Base-by-base conservation (phyloP, 2,888 invertebrate genomes). In the Teleiodes luculella region DNA sequence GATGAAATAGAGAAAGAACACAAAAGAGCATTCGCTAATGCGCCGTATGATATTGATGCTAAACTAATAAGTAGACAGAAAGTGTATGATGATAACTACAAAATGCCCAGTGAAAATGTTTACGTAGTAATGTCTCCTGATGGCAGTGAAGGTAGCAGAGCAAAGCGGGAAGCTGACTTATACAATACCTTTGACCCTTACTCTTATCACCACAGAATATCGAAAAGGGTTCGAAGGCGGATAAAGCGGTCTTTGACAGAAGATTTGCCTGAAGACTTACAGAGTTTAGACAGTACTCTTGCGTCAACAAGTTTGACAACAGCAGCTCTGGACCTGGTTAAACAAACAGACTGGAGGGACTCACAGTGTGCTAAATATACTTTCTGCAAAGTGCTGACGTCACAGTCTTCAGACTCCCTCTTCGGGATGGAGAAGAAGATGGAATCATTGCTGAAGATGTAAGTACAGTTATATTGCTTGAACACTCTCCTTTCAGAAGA, bases 381-480 rank as follows among this genome's bases (percentile, higher is more conserved):
- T 61, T 95, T 95, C 81, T 95, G 95, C 78, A 93, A 94, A 68
- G 93, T 94, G 41, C 93, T 95, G 90, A 84, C 93, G 37, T 90
- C 92, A 55, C 94, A 94, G 65, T 86, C 92, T 50, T 91, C 92
- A 1, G 95, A 95, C 71, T 93, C 94, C 28, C 83, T 93, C 57
- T 91, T 93, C 61, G 86, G 93, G 41, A 95, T 95, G 95, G 95
- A 95, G 83, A 95, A 95, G 85, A 94, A 94, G 76, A 95, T 95
- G 93, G 92, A 93, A 68, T 91, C 92, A 48, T 88, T 95, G 68
- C 81, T 95, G 53, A 91, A 92, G 75, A 90, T 93, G 95, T 95
- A 85, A 95, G 94, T 93, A 79, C 13, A 10, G 0, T 47, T 18
- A 47, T 37, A 2, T 37, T 37, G 3, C 4, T 35, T 37, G 13